Evolutionary conservation across 1,140 invertebrate species (phyloP).

Genomic region (Zaprionus taronus): DNA sequence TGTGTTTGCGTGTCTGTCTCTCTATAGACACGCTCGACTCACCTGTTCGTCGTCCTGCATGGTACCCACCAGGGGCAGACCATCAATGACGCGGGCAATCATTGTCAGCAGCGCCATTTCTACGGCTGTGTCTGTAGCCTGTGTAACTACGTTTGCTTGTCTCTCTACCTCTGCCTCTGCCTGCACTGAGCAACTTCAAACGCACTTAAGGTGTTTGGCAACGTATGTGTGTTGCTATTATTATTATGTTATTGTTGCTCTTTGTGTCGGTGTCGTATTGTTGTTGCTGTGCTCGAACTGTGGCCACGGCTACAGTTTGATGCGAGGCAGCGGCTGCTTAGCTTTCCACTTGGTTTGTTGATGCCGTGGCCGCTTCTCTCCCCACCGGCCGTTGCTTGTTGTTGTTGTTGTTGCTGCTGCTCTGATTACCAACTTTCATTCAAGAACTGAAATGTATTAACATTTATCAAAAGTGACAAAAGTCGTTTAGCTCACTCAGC

Average conservation of each 20-base stretch:
- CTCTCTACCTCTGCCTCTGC: conserved; percentile 2
- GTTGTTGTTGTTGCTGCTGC: conserved; percentile 16
- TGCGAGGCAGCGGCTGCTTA: conserved; percentile 20
- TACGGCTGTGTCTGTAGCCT: conserved; percentile 7
- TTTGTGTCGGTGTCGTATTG: not conserved
- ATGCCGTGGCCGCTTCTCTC: conserved; percentile 34
- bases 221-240: not conserved
- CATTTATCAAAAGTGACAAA: conserved; percentile 17
- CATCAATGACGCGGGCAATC: conserved; percentile 97
- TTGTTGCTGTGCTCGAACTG: conserved; percentile 26
- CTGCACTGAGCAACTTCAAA: conserved; percentile 5
- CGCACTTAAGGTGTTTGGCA: conserved; percentile 1
- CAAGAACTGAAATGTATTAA: conserved; percentile 18
- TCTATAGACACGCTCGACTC: conserved; percentile 19
- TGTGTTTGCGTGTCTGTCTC: conserved; percentile 47
- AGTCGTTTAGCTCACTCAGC: conserved; percentile 4
- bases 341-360: conserved; percentile 39
- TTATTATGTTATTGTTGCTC: conserved; percentile 7
- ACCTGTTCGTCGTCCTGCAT: conserved; percentile 99
- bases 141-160: not conserved
- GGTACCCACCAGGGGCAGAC: conserved; percentile 97
- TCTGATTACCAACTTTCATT: conserved; percentile 37
- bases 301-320: conserved; percentile 70
- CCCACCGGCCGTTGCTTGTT: conserved; percentile 11
- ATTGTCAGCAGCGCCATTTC: conserved; percentile 97